Evolutionary conservation across 2,888 invertebrate species (phyloP).

Genomic region (Dichetophora obliterata): DNA sequence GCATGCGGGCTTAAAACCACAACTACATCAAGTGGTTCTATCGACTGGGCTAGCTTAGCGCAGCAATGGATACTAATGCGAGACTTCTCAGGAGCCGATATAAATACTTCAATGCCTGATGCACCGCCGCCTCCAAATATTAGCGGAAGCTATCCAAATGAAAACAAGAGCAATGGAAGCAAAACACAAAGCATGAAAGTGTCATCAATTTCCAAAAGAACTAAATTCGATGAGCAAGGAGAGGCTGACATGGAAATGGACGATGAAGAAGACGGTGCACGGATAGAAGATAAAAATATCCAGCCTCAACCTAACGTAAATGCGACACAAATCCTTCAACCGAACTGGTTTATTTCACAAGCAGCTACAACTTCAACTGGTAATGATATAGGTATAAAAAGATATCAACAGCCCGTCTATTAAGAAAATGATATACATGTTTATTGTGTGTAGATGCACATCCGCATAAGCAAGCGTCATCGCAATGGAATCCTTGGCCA

Average conservation of each 20-base stretch:
- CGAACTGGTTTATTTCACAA: slow-evolving; percentile 41
- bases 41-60: slow-evolving; percentile 96
- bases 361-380: neutral
- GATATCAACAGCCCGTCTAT: neutral
- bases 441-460: neutral
- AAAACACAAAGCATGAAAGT: neutral
- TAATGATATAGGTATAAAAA: neutral
- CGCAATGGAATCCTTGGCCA: slow-evolving; percentile 50
- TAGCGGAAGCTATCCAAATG: slow-evolving; percentile 47
- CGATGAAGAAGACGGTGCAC: slow-evolving; percentile 71
- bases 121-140: slow-evolving; percentile 73
- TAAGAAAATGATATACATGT: neutral
- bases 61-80: slow-evolving; percentile 99
- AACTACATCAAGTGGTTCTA: slow-evolving; percentile 74
- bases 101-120: slow-evolving; percentile 71
- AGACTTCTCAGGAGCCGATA: slow-evolving; percentile 66
- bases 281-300: slow-evolving; percentile 25
- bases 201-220: slow-evolving; percentile 31
- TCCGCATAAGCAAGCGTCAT: slow-evolving; percentile 13
- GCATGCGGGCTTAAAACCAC: slow-evolving; percentile 42
- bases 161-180: neutral
- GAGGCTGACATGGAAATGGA: slow-evolving; percentile 92
- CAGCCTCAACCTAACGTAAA: neutral
- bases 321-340: slow-evolving; percentile 27
- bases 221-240: slow-evolving; percentile 77